Conservation (phyloP, 2,888 invertebrate species). For the Liposcelis brunnea region DNA sequence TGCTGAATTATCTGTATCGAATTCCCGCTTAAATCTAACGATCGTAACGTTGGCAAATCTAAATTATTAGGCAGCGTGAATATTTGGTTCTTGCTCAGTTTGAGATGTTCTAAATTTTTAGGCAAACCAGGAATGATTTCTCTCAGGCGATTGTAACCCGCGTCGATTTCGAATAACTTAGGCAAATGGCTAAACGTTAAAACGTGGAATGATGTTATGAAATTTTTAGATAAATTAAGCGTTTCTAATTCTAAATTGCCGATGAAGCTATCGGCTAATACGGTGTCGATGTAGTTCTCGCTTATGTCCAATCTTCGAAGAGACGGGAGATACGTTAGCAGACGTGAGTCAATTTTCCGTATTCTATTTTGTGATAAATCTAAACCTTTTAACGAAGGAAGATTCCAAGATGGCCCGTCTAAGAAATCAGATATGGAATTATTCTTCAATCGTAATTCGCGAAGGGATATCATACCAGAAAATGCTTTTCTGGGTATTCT, state of each 20-base stretch:
- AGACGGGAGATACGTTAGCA: slow-evolving; percentile 58
- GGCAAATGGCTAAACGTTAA: slow-evolving; percentile 57
- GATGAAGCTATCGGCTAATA: slow-evolving; percentile 57
- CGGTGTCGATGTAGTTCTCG: slow-evolving; percentile 46
- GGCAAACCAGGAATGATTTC: slow-evolving; percentile 57
- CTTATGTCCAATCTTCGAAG: slow-evolving; percentile 60
- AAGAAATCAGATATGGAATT: slow-evolving; percentile 61
- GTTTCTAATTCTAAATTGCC: slow-evolving; percentile 51
- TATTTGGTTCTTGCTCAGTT: slow-evolving; percentile 53
- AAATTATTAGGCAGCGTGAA: slow-evolving; percentile 44
- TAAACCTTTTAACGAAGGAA: slow-evolving; percentile 66
- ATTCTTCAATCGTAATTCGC: slow-evolving; percentile 64
- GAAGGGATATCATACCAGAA: slow-evolving; percentile 63
- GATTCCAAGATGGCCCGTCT: slow-evolving; percentile 65
- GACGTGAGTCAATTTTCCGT: slow-evolving; percentile 46
- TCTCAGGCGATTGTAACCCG: slow-evolving; percentile 51
- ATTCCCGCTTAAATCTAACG: slow-evolving; percentile 57
- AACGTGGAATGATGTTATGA: slow-evolving; percentile 49
- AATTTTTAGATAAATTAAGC: slow-evolving; percentile 62
- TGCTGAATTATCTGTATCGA: slow-evolving; percentile 50
- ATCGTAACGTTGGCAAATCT: slow-evolving; percentile 51
- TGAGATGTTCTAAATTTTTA: slow-evolving; percentile 55
- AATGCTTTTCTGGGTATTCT: slow-evolving; percentile 64
- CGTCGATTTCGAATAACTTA: slow-evolving; percentile 61
- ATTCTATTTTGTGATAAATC: slow-evolving; percentile 64